Percentiles rank a stretch among this genome's conserved stretches.
Conservation (phyloP, 2,888 invertebrate genomes). For the Dicroscelio sp. region DNA sequence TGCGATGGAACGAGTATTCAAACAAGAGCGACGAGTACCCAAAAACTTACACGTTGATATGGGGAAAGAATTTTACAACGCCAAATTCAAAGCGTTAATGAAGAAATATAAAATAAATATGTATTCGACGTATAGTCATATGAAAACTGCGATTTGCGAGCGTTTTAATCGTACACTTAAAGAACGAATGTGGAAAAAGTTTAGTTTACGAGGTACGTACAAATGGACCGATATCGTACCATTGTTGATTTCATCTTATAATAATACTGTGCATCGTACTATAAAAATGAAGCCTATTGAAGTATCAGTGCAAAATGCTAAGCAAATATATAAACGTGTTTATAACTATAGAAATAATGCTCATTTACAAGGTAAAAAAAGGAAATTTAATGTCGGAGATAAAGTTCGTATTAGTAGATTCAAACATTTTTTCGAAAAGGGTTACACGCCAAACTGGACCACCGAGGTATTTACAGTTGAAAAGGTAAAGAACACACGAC, state of each 20-base stretch:
- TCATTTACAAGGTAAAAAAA: too few relatives aligned
- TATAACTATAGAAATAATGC: slow-evolving; percentile 3
- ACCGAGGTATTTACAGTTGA: slow-evolving; percentile 41
- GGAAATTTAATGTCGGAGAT: slow-evolving; percentile 28
- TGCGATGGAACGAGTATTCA: too few relatives aligned
- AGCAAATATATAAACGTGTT: slow-evolving; percentile 18
- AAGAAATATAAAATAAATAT: slow-evolving; percentile 7
- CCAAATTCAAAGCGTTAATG: slow-evolving; percentile 19
- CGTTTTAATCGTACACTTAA: slow-evolving; percentile 37
- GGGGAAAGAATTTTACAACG: background rate
- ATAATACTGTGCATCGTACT: slow-evolving; percentile 50
- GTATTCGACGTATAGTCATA: slow-evolving; percentile 41
- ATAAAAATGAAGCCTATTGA: slow-evolving; percentile 62
- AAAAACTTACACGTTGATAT: slow-evolving; percentile 45
- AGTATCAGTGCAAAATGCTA: slow-evolving; percentile 46
- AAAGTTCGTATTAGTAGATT: slow-evolving; percentile 46
- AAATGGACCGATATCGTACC: background rate
- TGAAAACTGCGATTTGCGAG: slow-evolving; percentile 41
- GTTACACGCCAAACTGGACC: slow-evolving; percentile 42
- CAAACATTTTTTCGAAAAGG: slow-evolving; percentile 47
- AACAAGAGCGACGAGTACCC: too few relatives aligned
- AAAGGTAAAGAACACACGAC: slow-evolving; percentile 33
- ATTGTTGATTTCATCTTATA: slow-evolving; percentile 18
- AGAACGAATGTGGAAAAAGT: slow-evolving; percentile 25
- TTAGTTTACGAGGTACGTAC: slow-evolving; percentile 1